Percentiles rank a stretch among this genome's conserved stretches.
These are phyloP conservation scores for Morbakka virulenta DNA, from an alignment of 30 jellyfish, hydroid and myxozoan species.

Conservation along the genomic window DNA sequence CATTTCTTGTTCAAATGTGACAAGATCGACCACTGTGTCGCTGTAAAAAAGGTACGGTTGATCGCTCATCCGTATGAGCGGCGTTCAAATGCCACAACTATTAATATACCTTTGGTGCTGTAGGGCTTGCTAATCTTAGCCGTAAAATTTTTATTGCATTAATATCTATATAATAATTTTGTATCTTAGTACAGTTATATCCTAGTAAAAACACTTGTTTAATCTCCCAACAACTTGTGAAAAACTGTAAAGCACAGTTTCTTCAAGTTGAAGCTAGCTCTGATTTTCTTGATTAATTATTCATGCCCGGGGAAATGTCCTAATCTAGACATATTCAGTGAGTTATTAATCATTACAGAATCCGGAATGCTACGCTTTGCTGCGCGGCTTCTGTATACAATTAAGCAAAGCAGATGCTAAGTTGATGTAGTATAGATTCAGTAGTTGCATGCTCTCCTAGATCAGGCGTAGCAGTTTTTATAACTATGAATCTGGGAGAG, in stretches of 20 bases:
- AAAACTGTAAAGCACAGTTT: neutral
- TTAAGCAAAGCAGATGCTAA: neutral
- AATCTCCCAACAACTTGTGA: too few relatives aligned
- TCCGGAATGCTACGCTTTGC: conserved; percentile 54
- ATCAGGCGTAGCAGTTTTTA: neutral
- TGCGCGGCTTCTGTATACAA: conserved; percentile 82
- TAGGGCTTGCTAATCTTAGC: too few relatives aligned
- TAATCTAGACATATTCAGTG: conserved; percentile 23
- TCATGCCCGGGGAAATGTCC: neutral
- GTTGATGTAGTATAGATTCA: neutral
- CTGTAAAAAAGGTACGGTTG: neutral
- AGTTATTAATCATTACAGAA: conserved; percentile 65
- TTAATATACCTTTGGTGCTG: too few relatives aligned
- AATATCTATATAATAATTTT: too few relatives aligned
- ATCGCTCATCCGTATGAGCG: neutral
- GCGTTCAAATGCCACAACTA: neutral
- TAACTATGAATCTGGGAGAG: neutral
- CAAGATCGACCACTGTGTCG: neutral
- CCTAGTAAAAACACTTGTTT: too few relatives aligned
- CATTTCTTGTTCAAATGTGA: neutral
- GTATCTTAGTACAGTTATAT: too few relatives aligned
- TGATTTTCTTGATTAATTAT: too few relatives aligned
- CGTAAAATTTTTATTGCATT: too few relatives aligned
- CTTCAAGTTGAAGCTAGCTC: neutral
- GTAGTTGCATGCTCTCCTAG: neutral